Evolutionary conservation across 1,140 invertebrate genomes (phyloP), one percentile per base, ranked within the genome.

Genomic region (Drosophila sulfurigaster): DNA sequence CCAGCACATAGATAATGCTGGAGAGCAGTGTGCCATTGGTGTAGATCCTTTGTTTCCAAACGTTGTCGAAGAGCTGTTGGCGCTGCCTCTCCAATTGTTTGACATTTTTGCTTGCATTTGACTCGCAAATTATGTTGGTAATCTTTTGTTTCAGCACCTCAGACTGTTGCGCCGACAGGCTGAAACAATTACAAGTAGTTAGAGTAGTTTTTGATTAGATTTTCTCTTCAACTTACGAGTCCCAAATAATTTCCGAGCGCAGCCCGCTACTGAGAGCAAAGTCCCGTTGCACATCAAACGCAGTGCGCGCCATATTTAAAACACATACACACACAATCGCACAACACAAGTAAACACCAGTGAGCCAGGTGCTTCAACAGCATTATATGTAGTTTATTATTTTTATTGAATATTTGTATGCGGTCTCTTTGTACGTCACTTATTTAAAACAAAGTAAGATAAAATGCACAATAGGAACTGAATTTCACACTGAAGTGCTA

Each of bases 1-100:
- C 91, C 54, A 92, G 78, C 70, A 92, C 81, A 64, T 91, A 92
- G 38, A 92, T 81, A 8, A 92, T 92, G 7, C 91, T 51, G 2
- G 91, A 91, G 1, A 92, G 77, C 1, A 92, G 52, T 1, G 69
- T 80, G 8, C 83, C 64, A 60, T 92, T 92, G 8, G 91, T 91
- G 25, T 76, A 89, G 10, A 78, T 77, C 16, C 91, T 59, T 38
- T 92, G 91, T 25, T 66, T 41, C 91, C 91, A 92, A 35, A 92
- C 75, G 54, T 91, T 92, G 4, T 78, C 30, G 11, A 91, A 92
- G 0, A 92, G 49, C 35, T 64, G 59, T 1, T 79, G 16, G 1
- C 83, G 81, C 43, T 76, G 75, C 13, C 67, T 78, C 2, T 58
- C 59, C 5, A 91, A 20, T 25, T 38, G 5, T 2, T 54, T 70